Evolutionary conservation across 2,113 vertebrate genomes (phyloP).

Genomic region (Deroptyus accipitrinus): DNA sequence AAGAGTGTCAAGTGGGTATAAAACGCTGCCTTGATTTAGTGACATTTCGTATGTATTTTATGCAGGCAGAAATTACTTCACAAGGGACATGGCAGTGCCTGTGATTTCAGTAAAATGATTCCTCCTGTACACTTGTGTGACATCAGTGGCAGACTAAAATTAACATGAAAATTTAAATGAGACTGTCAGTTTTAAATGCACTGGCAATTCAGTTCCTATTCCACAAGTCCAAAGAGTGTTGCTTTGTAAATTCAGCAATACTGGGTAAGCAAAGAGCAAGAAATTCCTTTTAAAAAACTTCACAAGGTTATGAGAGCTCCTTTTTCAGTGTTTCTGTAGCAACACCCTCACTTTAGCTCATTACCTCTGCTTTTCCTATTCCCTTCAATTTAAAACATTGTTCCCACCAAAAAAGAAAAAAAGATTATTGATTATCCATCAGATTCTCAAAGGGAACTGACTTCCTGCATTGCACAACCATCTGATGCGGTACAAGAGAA

Average conservation of each 20-base stretch:
- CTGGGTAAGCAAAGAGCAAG: background rate
- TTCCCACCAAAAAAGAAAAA: background rate
- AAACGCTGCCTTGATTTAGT: constrained; percentile 27
- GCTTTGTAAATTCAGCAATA: background rate
- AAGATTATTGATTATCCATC: background rate
- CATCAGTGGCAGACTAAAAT: constrained; percentile 9
- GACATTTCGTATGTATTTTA: background rate
- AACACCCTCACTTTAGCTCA: background rate
- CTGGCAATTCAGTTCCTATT: background rate
- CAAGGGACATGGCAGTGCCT: background rate
- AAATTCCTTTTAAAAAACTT: background rate
- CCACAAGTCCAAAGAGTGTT: background rate
- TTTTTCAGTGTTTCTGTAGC: background rate
- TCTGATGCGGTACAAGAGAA: background rate
- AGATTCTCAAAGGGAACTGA: background rate
- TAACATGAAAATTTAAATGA: constrained; percentile 3
- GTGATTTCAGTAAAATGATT: background rate
- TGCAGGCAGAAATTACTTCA: constrained; percentile 17
- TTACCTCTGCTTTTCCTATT: background rate
- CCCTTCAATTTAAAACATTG: background rate
- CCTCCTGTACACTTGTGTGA: background rate
- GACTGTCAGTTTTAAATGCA: background rate
- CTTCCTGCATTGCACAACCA: background rate
- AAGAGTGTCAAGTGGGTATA: background rate
- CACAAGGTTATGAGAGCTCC: background rate